phyloP scores from a whole-genome alignment of 2,113 vertebrate species.

The Rhombomys opimus region DNA sequence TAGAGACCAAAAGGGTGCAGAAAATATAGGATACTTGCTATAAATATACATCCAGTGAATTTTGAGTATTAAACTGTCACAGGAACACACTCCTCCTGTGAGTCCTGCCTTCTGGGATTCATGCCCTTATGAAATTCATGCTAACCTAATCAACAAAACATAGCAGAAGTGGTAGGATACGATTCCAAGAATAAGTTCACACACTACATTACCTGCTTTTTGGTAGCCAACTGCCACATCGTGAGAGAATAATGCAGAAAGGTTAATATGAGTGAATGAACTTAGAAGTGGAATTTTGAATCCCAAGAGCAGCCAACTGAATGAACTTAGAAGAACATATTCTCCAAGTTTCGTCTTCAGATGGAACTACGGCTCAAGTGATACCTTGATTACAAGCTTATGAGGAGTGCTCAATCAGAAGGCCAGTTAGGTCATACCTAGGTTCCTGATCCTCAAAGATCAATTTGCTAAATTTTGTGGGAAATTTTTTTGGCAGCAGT shows the following conservation, averaged over 20 bases:
- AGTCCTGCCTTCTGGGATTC: background rate
- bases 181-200: constrained; percentile 18
- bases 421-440: background rate
- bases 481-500: background rate
- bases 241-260: background rate
- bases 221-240: background rate
- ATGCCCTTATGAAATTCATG: background rate
- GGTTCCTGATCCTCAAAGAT: background rate
- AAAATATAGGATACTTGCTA: background rate
- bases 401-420: background rate
- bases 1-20: background rate
- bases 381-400: background rate
- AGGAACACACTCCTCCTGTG: background rate
- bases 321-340: background rate
- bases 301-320: background rate
- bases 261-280: background rate
- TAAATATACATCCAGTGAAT: background rate
- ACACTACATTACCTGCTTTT: background rate
- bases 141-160: background rate
- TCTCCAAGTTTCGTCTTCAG: background rate
- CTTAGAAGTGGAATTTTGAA: background rate
- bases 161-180: constrained; percentile 1
- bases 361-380: background rate
- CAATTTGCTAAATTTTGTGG: background rate
- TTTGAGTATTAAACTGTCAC: background rate